A percentile compares a stretch with the other conserved stretches of the same genome.
Conservation (phyloP, 2,797 vertebrate genomes). For the Sardinella longiceps region DNA sequence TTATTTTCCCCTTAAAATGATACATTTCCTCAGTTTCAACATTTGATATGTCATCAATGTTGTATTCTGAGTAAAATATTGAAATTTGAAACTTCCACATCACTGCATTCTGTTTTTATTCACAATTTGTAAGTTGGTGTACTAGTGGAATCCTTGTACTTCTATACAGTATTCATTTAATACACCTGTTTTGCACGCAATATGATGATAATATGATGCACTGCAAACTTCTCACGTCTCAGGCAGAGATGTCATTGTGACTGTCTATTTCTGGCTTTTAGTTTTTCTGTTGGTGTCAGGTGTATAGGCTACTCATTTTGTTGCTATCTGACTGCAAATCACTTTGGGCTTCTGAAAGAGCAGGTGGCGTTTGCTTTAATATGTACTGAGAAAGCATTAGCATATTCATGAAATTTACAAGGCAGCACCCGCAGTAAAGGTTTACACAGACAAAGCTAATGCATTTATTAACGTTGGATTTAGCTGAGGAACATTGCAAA, state of each 20-base stretch:
- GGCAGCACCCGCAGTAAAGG: conserved; percentile 46
- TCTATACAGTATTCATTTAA: too few species aligned
- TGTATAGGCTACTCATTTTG: conserved; percentile 21
- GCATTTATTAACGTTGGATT: conserved; percentile 71
- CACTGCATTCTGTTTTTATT: too few species aligned
- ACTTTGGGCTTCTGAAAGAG: conserved; percentile 47
- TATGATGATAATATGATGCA: too few species aligned
- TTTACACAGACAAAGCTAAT: conserved; percentile 51
- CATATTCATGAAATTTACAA: conserved; percentile 57
- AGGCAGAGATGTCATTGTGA: not conserved
- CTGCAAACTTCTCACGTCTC: not conserved
- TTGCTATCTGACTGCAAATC: conserved; percentile 46
- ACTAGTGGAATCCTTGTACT: too few species aligned
- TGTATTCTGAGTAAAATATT: too few species aligned
- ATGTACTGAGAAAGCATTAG: conserved; percentile 58
- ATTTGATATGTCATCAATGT: too few species aligned
- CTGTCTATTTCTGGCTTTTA: conserved; percentile 35
- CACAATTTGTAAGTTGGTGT: too few species aligned
- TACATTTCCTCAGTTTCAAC: too few species aligned
- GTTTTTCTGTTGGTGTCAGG: not conserved
- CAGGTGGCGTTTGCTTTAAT: conserved; percentile 61
- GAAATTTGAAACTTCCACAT: too few species aligned
- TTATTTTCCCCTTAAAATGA: too few species aligned
- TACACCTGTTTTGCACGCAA: too few species aligned
- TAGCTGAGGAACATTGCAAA: conserved; percentile 62